Conservation (phyloP, 2,888 invertebrate species). For the Hedya salicella region DNA sequence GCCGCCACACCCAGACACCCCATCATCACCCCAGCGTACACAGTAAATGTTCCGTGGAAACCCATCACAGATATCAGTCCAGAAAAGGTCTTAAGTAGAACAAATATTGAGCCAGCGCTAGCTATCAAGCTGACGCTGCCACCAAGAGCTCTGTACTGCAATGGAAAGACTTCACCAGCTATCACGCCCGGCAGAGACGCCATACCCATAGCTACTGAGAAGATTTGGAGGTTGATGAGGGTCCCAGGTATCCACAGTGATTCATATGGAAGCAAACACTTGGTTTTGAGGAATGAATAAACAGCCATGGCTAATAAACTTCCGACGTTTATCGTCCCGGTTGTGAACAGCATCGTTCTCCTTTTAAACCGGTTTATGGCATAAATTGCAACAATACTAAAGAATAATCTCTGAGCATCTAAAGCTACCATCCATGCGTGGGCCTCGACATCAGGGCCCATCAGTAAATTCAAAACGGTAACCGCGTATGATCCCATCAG, state of each 20-base stretch:
- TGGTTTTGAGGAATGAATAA: slow-evolving; percentile 63
- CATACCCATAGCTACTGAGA: slow-evolving; percentile 84
- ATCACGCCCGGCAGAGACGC: slow-evolving; percentile 88
- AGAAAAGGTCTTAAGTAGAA: slow-evolving; percentile 86
- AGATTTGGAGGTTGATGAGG: slow-evolving; percentile 81
- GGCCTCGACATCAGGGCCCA: slow-evolving; percentile 84
- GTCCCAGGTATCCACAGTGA: slow-evolving; percentile 76
- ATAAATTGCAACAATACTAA: slow-evolving; percentile 84
- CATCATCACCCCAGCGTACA: slow-evolving; percentile 82
- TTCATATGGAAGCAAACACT: slow-evolving; percentile 57
- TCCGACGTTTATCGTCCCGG: slow-evolving; percentile 82
- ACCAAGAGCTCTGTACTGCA: slow-evolving; percentile 85
- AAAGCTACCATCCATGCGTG: slow-evolving; percentile 87
- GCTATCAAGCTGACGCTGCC: slow-evolving; percentile 85
- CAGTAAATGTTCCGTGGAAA: slow-evolving; percentile 82
- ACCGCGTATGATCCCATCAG: slow-evolving; percentile 88
- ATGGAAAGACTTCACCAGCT: slow-evolving; percentile 88
- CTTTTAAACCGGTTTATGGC: slow-evolving; percentile 85
- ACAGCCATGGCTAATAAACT: slow-evolving; percentile 82
- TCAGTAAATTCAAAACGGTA: slow-evolving; percentile 81
- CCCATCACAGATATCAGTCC: slow-evolving; percentile 78
- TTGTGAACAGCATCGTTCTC: slow-evolving; percentile 84
- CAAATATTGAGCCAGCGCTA: slow-evolving; percentile 84
- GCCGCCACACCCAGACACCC: slow-evolving; percentile 82
- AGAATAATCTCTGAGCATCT: slow-evolving; percentile 85